Evolutionary conservation across 2,113 vertebrate genomes (phyloP), one percentile per base, ranked within the genome.

Genomic region (Psettodes erumei): DNA sequence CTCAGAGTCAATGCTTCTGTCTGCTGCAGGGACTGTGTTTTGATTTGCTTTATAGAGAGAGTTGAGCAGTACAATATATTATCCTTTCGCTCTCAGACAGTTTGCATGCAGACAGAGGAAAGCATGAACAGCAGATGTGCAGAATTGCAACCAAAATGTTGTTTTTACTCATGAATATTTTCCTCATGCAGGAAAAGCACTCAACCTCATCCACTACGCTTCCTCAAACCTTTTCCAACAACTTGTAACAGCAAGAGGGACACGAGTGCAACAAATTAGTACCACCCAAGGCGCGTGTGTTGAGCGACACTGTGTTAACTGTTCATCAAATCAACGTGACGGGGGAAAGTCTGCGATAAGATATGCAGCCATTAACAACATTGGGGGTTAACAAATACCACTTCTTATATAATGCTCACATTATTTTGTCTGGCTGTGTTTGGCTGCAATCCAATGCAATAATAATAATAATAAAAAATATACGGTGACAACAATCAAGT

Each of bases 1-100:
- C 71, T 82, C 21, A 59, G 69, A 85, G 73, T 76, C 81, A 63
- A 72, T 73, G 77, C 63, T 77, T 74, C 50, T 66, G 58, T 85
- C 79, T 73, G 47, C 79, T 67, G 53, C 65, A 27, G 50, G 51
- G 69, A 67, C 27, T 48, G 64, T 33, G 72, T 83, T 86, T 77
- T 62, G 40, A 72, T 81, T 81, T 12, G 53, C 59, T 64, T 79
- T 55, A 47, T 43, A 2, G 28, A 38, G 18, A 37, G 38, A 27
- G 33, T 67, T 58, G 38, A 35, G 43, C 40, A 13, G 51, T n/a
- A n/a, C n/a, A 70, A 75, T 69, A 19, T 42, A 42, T 27, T 13
- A 43, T 58, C 53, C n/a, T 11, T 25, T 55, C 27, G 33, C 28
- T 25, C 27, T 27, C 12, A 23, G 21, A 21, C 35, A 28, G 10